phyloP scores from a whole-genome alignment of 53 echinoderm and acorn worm species.

The Hippasteria phrygiana region DNA sequence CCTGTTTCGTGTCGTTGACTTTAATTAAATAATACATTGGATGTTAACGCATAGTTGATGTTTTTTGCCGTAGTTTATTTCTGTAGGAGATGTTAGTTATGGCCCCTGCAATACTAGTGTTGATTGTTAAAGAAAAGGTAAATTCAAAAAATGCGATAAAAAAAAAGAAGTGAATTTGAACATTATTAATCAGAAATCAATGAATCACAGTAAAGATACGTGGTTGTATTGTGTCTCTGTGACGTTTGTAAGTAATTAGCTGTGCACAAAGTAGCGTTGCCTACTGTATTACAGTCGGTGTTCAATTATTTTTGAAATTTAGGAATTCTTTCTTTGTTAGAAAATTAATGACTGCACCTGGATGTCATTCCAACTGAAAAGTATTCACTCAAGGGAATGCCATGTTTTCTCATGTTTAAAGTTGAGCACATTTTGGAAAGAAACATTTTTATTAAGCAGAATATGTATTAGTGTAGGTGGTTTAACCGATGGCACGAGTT shows the following conservation, averaged over 20 bases:
- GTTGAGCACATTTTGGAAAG: too few species aligned
- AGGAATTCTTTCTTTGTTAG: background rate
- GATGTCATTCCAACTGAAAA: background rate
- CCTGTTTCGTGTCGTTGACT: slow-evolving; percentile 19
- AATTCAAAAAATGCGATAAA: background rate
- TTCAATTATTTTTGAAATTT: background rate
- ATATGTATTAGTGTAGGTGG: too few species aligned
- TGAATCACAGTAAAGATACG: background rate
- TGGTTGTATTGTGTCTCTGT: background rate
- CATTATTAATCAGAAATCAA: background rate
- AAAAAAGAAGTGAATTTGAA: background rate
- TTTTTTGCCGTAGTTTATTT: slow-evolving; percentile 59
- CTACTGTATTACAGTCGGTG: background rate
- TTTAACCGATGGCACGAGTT: too few species aligned
- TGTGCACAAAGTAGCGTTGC: background rate
- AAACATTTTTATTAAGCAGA: too few species aligned
- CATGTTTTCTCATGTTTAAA: too few species aligned
- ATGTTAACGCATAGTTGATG: slow-evolving; percentile 61
- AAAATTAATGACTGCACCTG: background rate
- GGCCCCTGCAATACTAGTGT: slow-evolving; percentile 51
- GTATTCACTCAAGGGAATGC: background rate
- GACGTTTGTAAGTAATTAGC: background rate
- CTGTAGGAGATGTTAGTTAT: slow-evolving; percentile 54
- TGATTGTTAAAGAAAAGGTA: slow-evolving; percentile 3
- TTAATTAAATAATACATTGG: slow-evolving; percentile 43